Evolutionary conservation across 2,797 vertebrate species (phyloP).

Genomic region (Crenichthys baileyi): DNA sequence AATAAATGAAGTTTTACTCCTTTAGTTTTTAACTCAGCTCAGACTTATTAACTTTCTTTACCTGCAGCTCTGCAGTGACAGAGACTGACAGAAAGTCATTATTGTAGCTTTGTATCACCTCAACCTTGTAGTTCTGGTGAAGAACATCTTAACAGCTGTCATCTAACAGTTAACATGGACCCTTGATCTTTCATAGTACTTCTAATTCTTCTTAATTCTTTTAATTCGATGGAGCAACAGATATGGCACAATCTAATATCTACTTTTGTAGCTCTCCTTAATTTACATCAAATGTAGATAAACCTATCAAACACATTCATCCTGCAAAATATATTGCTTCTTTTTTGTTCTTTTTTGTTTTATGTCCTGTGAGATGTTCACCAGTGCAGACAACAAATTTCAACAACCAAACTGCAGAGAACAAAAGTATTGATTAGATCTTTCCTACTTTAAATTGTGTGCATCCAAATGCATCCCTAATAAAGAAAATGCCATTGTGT

Average conservation of each 20-base stretch:
- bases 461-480: constrained; percentile 15
- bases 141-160: neutral
- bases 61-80: neutral
- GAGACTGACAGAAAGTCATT: neutral
- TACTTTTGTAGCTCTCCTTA: neutral
- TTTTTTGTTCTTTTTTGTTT: neutral
- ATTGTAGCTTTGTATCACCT: neutral
- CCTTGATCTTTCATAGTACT: neutral
- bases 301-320: neutral
- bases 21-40: too few species aligned
- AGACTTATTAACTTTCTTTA: neutral
- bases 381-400: neutral
- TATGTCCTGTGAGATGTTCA: neutral
- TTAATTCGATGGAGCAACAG: neutral
- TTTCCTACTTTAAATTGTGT: neutral
- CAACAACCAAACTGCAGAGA: neutral
- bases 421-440: constrained; percentile 21
- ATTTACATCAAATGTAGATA: neutral
- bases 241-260: neutral
- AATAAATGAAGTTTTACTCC: too few species aligned
- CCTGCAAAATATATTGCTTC: neutral
- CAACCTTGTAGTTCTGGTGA: neutral
- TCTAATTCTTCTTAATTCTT: neutral
- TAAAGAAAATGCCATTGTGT: neutral
- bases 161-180: neutral